phyloP scores from a whole-genome alignment of 2,888 invertebrate genomes.

The Glyphotaelius pellucidus region DNA sequence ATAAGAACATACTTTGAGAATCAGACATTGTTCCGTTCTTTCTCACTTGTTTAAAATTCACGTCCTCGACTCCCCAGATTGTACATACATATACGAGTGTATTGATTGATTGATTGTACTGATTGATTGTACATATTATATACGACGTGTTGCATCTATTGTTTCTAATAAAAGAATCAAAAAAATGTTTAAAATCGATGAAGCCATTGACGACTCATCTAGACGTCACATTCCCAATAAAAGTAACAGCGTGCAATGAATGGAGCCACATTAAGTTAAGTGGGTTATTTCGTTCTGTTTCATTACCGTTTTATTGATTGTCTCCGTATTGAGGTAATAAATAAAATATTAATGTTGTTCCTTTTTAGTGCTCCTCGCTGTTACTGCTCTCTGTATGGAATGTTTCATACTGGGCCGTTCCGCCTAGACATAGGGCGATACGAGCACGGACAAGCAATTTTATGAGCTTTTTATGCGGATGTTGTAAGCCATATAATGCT shows the following conservation, averaged over 20 bases:
- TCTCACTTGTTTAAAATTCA: no score
- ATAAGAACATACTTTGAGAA: no score
- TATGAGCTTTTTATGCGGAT: constrained; percentile 43
- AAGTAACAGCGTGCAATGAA: neutral
- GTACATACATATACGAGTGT: no score
- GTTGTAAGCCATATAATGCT: constrained; percentile 43
- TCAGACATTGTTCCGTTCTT: no score
- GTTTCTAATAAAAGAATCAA: no score
- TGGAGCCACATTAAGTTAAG: neutral
- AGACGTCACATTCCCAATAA: neutral
- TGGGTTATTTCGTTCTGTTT: neutral
- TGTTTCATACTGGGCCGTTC: neutral
- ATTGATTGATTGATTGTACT: no score
- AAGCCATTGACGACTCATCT: neutral
- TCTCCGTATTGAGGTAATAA: neutral
- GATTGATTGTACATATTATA: no score
- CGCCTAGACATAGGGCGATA: constrained; percentile 18
- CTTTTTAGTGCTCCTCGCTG: neutral
- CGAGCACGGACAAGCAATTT: constrained; percentile 29
- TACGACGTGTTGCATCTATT: no score
- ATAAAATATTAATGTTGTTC: constrained; percentile 2
- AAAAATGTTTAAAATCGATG: neutral
- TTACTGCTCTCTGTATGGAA: constrained; percentile 2
- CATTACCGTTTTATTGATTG: neutral
- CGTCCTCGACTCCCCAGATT: no score